Percentiles rank a stretch among this genome's conserved stretches.
phyloP scores from a whole-genome alignment of 2,888 invertebrate genomes.

The Micoletzkya japonica region DNA sequence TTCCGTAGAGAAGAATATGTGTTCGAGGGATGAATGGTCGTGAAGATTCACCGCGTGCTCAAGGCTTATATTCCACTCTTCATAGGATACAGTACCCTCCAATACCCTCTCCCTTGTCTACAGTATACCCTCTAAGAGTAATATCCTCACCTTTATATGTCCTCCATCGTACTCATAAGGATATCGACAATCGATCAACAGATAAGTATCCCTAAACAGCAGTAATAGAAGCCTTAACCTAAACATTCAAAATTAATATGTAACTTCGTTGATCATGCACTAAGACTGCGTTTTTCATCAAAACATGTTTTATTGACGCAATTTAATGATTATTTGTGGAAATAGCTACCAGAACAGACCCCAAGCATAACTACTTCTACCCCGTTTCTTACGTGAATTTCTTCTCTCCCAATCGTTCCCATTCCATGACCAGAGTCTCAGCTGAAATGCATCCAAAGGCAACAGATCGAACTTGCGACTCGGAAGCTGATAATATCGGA shows the following conservation, averaged over 20 bases:
- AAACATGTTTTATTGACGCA: too few species aligned
- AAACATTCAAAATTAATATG: too few species aligned
- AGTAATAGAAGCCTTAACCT: not conserved
- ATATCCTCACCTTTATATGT: slow-evolving; percentile 41
- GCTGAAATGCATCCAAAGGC: slow-evolving; percentile 23
- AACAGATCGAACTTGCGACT: slow-evolving; percentile 3
- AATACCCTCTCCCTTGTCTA: too few species aligned
- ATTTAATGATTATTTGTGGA: too few species aligned
- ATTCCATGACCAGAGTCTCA: slow-evolving; percentile 11
- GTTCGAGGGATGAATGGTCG: slow-evolving; percentile 31
- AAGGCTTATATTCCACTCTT: too few species aligned
- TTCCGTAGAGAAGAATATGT: slow-evolving; percentile 34
- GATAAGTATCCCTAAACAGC: slow-evolving; percentile 10
- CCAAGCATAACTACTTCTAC: too few species aligned
- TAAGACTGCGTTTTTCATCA: too few species aligned
- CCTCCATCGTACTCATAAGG: slow-evolving; percentile 47
- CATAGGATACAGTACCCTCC: too few species aligned
- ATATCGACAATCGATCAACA: slow-evolving; percentile 45
- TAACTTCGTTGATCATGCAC: too few species aligned
- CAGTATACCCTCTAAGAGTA: too few species aligned
- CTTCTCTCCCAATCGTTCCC: slow-evolving; percentile 10
- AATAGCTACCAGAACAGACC: too few species aligned
- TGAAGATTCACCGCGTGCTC: slow-evolving; percentile 42
- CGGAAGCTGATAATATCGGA: not conserved
- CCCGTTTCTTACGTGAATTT: slow-evolving; percentile 8